phyloP scores from a whole-genome alignment of 2,113 vertebrate genomes.

The Phocoena phocoena region DNA sequence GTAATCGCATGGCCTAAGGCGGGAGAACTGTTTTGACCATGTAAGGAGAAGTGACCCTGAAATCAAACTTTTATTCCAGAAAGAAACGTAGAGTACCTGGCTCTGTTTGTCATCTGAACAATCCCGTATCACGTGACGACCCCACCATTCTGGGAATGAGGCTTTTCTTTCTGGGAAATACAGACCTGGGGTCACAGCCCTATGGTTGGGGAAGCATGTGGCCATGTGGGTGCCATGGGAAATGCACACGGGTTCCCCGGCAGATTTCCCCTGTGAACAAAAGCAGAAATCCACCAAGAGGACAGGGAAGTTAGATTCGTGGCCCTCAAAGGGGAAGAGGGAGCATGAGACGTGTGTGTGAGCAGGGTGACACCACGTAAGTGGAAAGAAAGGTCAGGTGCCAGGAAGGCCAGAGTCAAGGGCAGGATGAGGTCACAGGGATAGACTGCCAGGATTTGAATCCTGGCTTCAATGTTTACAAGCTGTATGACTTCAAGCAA shows the following conservation, averaged over 20 bases:
- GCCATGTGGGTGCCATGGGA: background rate
- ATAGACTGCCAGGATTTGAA: background rate
- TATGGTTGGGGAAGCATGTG: background rate
- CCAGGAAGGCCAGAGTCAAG: background rate
- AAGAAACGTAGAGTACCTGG: background rate
- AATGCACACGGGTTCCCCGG: background rate
- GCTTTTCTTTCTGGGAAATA: background rate
- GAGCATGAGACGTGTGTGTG: background rate
- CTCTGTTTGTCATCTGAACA: background rate
- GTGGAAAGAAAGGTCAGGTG: background rate
- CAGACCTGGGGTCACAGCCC: background rate
- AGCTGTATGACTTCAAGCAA: background rate
- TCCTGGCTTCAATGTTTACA: background rate
- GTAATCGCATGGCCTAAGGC: background rate
- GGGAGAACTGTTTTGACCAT: background rate
- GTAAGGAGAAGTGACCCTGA: background rate
- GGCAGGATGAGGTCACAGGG: fast-evolving
- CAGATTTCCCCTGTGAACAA: slow-evolving; percentile 27
- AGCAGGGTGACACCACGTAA: background rate
- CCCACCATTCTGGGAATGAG: background rate
- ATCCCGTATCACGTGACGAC: background rate
- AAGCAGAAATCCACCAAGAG: slow-evolving; percentile 58
- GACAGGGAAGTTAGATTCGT: slow-evolving; percentile 59
- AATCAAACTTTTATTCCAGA: background rate
- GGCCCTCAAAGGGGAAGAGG: background rate